These are phyloP conservation scores for Sardinella longiceps DNA, from an alignment of 2,797 vertebrate genomes.

Conservation along the genomic window DNA sequence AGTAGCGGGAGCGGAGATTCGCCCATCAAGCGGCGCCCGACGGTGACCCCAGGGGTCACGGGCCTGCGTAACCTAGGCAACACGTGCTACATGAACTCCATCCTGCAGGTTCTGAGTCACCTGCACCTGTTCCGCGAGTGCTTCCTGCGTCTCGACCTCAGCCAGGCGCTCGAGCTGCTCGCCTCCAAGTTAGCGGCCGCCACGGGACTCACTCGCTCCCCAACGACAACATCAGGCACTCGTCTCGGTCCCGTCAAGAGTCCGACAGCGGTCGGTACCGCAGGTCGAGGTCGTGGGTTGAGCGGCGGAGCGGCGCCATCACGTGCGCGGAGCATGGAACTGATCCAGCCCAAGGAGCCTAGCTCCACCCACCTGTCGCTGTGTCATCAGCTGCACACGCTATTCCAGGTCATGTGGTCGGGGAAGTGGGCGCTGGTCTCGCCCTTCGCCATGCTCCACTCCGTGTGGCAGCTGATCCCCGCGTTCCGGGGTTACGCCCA, in stretches of 20 bases:
- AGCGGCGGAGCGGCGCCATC: slow-evolving; percentile 83
- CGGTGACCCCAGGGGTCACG: slow-evolving; percentile 93
- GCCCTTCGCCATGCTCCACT: slow-evolving; percentile 98
- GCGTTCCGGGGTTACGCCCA: slow-evolving; percentile 96
- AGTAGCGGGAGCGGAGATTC: slow-evolving; percentile 78
- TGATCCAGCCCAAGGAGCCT: slow-evolving; percentile 93
- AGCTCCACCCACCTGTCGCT: slow-evolving; percentile 95
- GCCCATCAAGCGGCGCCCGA: slow-evolving; percentile 82
- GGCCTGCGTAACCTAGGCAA: slow-evolving; percentile 96
- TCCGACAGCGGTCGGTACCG: too few relatives aligned
- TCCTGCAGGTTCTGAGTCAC: slow-evolving; percentile 97
- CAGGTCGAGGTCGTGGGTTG: slow-evolving; percentile 69
- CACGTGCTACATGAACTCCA: slow-evolving; percentile 99
- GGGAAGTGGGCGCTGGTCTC: slow-evolving; percentile 98
- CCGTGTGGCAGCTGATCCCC: slow-evolving; percentile 96
- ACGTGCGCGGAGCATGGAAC: slow-evolving; percentile 87
- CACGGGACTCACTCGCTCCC: slow-evolving; percentile 36
- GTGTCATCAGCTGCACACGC: slow-evolving; percentile 93
- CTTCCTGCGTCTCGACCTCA: slow-evolving; percentile 93
- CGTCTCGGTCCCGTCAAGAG: slow-evolving; percentile 71
- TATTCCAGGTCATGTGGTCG: slow-evolving; percentile 99
- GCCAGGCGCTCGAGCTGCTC: slow-evolving; percentile 88
- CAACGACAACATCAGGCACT: not conserved
- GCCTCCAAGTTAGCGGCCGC: slow-evolving; percentile 74
- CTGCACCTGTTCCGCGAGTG: slow-evolving; percentile 95